Conservation (phyloP, 2,797 vertebrate species). For the Dendrocincla tyrannina region DNA sequence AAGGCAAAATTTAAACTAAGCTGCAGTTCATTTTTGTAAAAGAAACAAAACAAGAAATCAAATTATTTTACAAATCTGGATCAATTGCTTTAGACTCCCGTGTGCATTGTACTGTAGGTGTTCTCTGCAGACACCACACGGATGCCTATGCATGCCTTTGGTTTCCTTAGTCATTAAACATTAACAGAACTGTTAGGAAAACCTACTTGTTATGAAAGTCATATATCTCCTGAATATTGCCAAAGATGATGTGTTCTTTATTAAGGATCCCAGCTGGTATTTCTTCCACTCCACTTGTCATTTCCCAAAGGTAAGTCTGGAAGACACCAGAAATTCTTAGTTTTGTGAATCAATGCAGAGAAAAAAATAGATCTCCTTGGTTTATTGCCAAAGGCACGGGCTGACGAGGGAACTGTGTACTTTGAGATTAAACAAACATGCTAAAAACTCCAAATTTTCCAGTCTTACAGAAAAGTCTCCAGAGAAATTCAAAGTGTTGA, state of each 20-base stretch:
- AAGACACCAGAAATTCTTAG: conserved; percentile 57
- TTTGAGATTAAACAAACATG: conserved; percentile 2
- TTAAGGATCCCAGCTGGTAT: conserved; percentile 90
- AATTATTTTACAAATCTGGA: neutral
- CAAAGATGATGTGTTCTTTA: conserved; percentile 94
- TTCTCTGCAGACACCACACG: neutral
- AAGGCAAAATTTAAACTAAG: neutral
- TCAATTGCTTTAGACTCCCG: neutral
- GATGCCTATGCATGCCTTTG: neutral
- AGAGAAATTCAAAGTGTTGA: neutral
- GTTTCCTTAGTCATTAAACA: neutral
- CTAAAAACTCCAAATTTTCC: neutral
- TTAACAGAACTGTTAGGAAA: conserved; percentile 11
- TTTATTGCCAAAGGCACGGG: neutral
- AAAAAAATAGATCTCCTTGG: neutral
- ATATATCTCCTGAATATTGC: conserved; percentile 97
- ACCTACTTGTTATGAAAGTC: conserved; percentile 98
- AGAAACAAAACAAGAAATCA: neutral
- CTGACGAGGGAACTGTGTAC: neutral
- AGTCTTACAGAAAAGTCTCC: neutral
- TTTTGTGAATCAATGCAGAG: conserved; percentile 1
- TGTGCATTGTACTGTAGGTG: neutral
- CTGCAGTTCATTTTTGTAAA: neutral
- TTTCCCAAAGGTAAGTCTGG: conserved; percentile 97
- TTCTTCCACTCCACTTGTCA: conserved; percentile 95